These are phyloP conservation scores for Chromobotia macracanthus DNA, from an alignment of 2,797 vertebrate species.

Conservation along the genomic window DNA sequence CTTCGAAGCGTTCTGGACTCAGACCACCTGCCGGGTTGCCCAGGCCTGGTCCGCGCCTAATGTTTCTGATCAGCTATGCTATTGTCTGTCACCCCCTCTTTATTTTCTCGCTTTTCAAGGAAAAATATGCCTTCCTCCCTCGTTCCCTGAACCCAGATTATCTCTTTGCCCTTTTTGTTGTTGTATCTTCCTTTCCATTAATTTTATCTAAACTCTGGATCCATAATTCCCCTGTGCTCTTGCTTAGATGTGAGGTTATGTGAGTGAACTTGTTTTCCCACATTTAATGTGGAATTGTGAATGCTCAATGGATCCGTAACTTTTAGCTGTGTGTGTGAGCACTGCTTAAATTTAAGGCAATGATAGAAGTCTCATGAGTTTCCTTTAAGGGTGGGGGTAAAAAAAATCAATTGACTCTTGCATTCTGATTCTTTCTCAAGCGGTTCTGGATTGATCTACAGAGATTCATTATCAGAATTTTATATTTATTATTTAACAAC, in stretches of 20 bases:
- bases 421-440: neutral
- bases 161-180: slow-evolving; percentile 17
- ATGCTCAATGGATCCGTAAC: slow-evolving; percentile 9
- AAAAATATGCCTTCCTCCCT: slow-evolving; percentile 49
- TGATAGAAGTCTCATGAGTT: slow-evolving; percentile 1
- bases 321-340: slow-evolving; percentile 20
- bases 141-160: slow-evolving; percentile 46
- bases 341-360: neutral
- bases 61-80: slow-evolving; percentile 89
- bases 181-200: neutral
- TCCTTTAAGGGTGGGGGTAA: neutral
- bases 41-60: slow-evolving; percentile 82
- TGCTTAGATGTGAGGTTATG: slow-evolving; percentile 6
- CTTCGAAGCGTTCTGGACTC: slow-evolving; percentile 25
- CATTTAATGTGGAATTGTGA: slow-evolving; percentile 24
- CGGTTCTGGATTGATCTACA: neutral
- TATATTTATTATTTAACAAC: neutral
- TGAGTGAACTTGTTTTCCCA: neutral
- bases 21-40: slow-evolving; percentile 84
- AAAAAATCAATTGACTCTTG: neutral
- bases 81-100: slow-evolving; percentile 84
- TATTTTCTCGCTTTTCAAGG: slow-evolving; percentile 53
- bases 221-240: slow-evolving; percentile 8
- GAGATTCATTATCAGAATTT: neutral
- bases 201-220: slow-evolving; percentile 5